Percentiles rank a stretch among this genome's conserved stretches.
phyloP scores from a whole-genome alignment of 2,113 vertebrate genomes.

The Spilogale gracilis region DNA sequence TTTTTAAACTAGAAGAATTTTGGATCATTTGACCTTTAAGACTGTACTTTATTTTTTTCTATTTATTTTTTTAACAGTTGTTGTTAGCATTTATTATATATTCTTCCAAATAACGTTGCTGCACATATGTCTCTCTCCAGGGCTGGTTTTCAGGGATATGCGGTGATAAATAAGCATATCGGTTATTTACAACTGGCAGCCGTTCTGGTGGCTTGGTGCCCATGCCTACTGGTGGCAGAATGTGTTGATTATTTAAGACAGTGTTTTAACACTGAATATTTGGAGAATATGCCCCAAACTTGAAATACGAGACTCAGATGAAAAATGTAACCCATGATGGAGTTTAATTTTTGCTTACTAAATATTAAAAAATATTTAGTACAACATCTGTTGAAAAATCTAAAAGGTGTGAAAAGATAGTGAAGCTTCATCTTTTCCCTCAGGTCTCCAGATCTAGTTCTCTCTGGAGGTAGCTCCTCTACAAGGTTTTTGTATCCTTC shows the following conservation, averaged over 20 bases:
- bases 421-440: not conserved
- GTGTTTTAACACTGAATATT: conserved; percentile 3
- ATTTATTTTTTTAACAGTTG: not conserved
- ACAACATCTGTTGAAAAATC: not conserved
- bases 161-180: not conserved
- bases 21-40: conserved; percentile 41
- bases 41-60: not conserved
- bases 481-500: not conserved
- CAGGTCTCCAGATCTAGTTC: not conserved
- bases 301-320: conserved; percentile 13
- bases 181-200: not conserved
- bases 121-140: not conserved
- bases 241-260: not conserved
- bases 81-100: not conserved
- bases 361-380: conserved; percentile 3
- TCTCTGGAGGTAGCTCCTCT: not conserved
- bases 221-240: not conserved
- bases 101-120: not conserved
- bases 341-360: conserved; percentile 36
- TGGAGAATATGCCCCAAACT: not conserved
- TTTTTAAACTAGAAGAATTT: conserved; percentile 49
- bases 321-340: not conserved
- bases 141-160: not conserved
- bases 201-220: not conserved
- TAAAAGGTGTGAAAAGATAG: not conserved